phyloP scores from a whole-genome alignment of 2,113 vertebrate species.

The Polypterus bichir region DNA sequence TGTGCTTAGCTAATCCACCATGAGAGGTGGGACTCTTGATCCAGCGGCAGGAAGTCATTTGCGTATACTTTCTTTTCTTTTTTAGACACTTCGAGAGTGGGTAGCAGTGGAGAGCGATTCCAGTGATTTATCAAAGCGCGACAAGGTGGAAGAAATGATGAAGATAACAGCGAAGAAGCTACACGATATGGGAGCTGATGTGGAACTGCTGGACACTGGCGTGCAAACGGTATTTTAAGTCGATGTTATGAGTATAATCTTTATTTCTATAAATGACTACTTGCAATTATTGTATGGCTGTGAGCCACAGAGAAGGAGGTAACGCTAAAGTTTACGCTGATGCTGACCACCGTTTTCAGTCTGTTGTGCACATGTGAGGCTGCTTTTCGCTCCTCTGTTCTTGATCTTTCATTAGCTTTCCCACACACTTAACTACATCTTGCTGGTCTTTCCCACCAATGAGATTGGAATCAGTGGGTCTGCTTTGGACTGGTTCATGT shows the following conservation, averaged over 20 bases:
- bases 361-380: not conserved
- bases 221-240: slow-evolving; percentile 49
- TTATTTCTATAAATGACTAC: not conserved
- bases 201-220: slow-evolving; percentile 50
- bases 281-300: no score
- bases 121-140: slow-evolving; percentile 50
- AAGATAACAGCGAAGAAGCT: slow-evolving; percentile 49
- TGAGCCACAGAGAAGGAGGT: no score
- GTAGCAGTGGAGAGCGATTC: slow-evolving; percentile 74
- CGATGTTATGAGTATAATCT: not conserved
- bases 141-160: slow-evolving; percentile 62
- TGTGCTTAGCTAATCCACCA: no score
- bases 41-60: no score
- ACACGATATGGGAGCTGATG: slow-evolving; percentile 50
- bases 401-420: not conserved
- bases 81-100: slow-evolving; percentile 68
- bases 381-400: not conserved
- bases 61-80: not conserved
- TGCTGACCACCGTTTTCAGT: not conserved
- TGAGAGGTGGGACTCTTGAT: no score
- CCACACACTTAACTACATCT: no score
- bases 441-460: no score
- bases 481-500: no score
- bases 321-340: not conserved
- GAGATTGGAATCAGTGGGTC: no score